These are phyloP conservation scores for Strigops habroptila DNA, from an alignment of 2,113 vertebrate genomes.

Conservation along the genomic window DNA sequence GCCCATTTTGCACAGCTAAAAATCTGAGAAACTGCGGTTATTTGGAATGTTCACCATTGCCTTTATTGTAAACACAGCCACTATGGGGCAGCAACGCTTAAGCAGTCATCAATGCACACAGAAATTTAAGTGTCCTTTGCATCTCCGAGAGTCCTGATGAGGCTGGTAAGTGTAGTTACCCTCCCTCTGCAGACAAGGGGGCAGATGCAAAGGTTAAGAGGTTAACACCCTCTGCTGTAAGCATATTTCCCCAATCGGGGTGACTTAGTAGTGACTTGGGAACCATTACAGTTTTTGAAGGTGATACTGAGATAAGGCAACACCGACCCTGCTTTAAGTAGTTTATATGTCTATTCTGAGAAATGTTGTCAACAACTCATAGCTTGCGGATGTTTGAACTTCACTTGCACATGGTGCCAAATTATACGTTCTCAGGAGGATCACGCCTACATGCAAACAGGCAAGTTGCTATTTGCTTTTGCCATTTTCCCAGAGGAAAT, in stretches of 20 bases:
- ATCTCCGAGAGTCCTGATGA: background rate
- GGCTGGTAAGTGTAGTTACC: background rate
- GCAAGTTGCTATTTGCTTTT: constrained; percentile 57
- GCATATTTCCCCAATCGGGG: background rate
- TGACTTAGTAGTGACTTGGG: background rate
- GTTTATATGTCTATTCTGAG: constrained; percentile 13
- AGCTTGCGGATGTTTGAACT: constrained; percentile 22
- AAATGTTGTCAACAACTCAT: constrained; percentile 36
- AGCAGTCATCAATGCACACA: background rate
- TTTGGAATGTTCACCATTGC: background rate
- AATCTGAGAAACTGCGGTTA: background rate
- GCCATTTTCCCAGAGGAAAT: constrained; percentile 59
- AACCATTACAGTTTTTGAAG: background rate
- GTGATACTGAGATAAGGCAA: background rate
- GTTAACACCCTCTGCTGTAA: background rate
- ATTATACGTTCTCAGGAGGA: constrained; percentile 23
- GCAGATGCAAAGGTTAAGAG: background rate
- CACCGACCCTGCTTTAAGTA: background rate
- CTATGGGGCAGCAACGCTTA: background rate
- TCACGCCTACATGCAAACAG: constrained; percentile 35
- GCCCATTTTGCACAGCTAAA: background rate
- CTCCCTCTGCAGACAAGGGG: background rate
- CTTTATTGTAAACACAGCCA: background rate
- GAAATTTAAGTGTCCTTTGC: background rate
- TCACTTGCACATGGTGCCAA: background rate